Base-by-base conservation (phyloP, 2,113 vertebrate species). In the Atlantisia rogersi region DNA sequence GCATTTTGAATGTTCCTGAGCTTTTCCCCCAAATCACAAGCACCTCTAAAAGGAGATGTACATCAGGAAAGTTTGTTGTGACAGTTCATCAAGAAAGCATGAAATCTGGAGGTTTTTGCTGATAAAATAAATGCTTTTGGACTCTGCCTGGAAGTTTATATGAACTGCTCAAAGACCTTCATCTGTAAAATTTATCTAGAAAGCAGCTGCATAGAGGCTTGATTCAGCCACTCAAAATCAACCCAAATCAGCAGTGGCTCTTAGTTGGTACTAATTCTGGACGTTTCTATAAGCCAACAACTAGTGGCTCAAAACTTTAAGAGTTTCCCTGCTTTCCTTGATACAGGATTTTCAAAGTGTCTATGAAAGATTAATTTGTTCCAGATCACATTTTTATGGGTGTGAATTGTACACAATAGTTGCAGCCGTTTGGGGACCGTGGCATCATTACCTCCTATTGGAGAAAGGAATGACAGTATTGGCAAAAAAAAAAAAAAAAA, bases 61-160 rank as follows among this genome's bases (percentile, higher is more conserved):
- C 55, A 77, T 68, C 48, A 42, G 68, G 31, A 60, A 96, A 60
- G 48, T 91, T 88, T 86, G 64, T 90, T 94, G 31, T 86, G 81
- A 94, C 74, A 94, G 87, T 77, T 87, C 64, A 79, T 82, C 71
- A 60, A 68, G 78, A 86, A 88, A 88, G 64, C 28, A 64, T 37
- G 50, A 79, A 90, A 46, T 77, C 48, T 71, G 56, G 65, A 78
- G 12, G 0, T 6, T 82, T 86, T 90, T 80, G 28, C 59, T 85
- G 29, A 73, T 84, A 73, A 92, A 93, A 94, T 68, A 60, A 80
- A 89, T 87, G 46, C 40, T 80, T 95, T 92, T 85, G 69, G 69
- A 82, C 53, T 93, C 40, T 84, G 39, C 39, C 69, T 88, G n/a
- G 50, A 53, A 95, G 18, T 93, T 78, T 60, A 24, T 73, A 48